Base-by-base conservation (phyloP, 1,140 invertebrate species). In the Drosophila sulfurigaster region DNA sequence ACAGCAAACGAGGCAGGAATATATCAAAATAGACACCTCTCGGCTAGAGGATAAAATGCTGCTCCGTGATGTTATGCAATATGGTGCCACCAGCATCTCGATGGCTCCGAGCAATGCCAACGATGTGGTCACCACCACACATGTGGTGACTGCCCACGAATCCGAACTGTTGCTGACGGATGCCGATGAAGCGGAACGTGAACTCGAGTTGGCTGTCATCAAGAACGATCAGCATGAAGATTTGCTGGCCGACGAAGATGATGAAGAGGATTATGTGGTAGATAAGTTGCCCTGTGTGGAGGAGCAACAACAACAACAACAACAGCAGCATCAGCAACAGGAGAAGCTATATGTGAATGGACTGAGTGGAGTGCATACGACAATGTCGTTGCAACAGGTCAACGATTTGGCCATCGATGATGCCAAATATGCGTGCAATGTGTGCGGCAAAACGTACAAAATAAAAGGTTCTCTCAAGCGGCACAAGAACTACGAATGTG, bases 401-500 rank as follows among this genome's bases (percentile, higher is more conserved):
- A 59, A 63, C 38, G 83, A 87, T 15, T 63, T 88, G 49, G 51
- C 67, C 5, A 28, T 75, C 16, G 81, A 91, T 13, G 85, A 89
- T 28, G 70, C 75, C 73, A 79, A 92, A 92, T 93, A 92, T 76
- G 92, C 92, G 16, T 95, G 94, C 91, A 93, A 93, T 63, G 92
- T 92, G 6, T 95, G 95, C 59, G 93, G 93, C 13, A 93, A 94
- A 46, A 91, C 91, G 2, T 95, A 95, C 85, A 94, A 94, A 66
- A 92, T 93, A 30, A 94, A 94, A 65, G 93, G 93, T 30, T 94
- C 94, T 3, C 74, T 94, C 3, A 93, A 93, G 66, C 93, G 93
- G 16, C 95, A 96, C 81, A 92, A 94, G 67, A 94, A 93, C 41
- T 94, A 95, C 71, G 95, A 96, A 72, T 96, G 95, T 67, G 95